Evolutionary conservation across 2,888 invertebrate species (phyloP).

Genomic region (Pseudolycoriella hygida): DNA sequence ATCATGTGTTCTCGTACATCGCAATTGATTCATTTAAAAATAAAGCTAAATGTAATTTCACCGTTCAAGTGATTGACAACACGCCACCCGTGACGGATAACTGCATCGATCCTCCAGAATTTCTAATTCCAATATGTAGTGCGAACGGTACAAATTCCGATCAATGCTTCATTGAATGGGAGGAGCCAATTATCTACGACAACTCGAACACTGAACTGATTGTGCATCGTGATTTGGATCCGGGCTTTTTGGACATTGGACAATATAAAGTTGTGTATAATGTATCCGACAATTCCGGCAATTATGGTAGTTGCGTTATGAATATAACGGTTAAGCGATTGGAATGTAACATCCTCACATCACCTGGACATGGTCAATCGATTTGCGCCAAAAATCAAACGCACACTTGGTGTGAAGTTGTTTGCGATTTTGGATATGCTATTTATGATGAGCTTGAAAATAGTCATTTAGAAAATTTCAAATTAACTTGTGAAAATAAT

Average conservation of each 20-base stretch:
- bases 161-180: slow-evolving; percentile 27
- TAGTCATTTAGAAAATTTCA: slow-evolving; percentile 22
- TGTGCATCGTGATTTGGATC: slow-evolving; percentile 24
- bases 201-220: slow-evolving; percentile 19
- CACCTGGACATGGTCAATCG: slow-evolving; percentile 31
- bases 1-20: slow-evolving; percentile 37
- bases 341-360: slow-evolving; percentile 27
- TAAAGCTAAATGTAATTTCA: slow-evolving; percentile 40
- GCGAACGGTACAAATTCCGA: slow-evolving; percentile 29
- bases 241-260: slow-evolving; percentile 35
- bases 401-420: slow-evolving; percentile 34
- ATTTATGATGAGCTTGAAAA: slow-evolving; percentile 20
- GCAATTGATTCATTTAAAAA: slow-evolving; percentile 43
- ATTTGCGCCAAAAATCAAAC: slow-evolving; percentile 29
- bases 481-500: slow-evolving; percentile 22
- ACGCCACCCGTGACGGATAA: slow-evolving; percentile 38
- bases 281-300: slow-evolving; percentile 38
- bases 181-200: slow-evolving; percentile 29
- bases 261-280: slow-evolving; percentile 36
- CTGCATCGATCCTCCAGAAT: slow-evolving; percentile 38
- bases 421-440: slow-evolving; percentile 41
- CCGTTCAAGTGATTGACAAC: slow-evolving; percentile 34
- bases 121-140: slow-evolving; percentile 35
- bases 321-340: slow-evolving; percentile 36
- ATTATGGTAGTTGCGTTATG: slow-evolving; percentile 37